Conservation (phyloP, 2,113 vertebrate species). For the Circaetus cinerascens region DNA sequence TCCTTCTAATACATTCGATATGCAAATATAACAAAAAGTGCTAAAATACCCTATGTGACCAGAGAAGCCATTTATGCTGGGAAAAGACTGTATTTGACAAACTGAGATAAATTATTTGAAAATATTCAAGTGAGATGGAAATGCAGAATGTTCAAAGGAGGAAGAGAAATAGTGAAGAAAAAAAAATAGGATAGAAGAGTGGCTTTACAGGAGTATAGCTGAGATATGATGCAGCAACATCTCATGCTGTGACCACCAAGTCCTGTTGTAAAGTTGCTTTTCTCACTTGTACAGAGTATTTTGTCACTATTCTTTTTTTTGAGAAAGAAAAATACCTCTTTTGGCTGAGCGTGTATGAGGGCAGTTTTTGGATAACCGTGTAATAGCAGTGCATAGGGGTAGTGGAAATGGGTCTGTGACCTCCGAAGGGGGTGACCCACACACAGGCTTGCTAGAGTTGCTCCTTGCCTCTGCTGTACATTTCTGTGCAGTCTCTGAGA, state of each 20-base stretch:
- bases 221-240: not conserved
- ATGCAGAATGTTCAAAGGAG: not conserved
- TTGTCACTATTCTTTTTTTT: not conserved
- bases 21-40: not conserved
- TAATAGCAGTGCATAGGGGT: fast-evolving
- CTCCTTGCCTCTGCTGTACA: not conserved
- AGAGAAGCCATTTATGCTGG: not conserved
- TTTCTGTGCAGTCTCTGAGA: not conserved
- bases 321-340: not conserved
- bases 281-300: not conserved
- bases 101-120: not conserved
- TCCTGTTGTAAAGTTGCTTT: not conserved
- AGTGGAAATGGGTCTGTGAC: not conserved
- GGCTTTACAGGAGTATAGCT: not conserved
- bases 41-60: not conserved
- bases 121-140: not conserved
- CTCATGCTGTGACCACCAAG: not conserved
- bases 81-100: not conserved
- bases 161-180: not conserved
- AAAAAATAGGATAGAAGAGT: not conserved
- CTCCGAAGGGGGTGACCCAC: fast-evolving
- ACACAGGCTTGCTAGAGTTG: not conserved
- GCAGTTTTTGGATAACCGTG: not conserved
- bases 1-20: not conserved
- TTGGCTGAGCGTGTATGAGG: not conserved